These are phyloP conservation scores for Bos indicus DNA, from an alignment of 2,113 vertebrate genomes.

Conservation along the genomic window DNA sequence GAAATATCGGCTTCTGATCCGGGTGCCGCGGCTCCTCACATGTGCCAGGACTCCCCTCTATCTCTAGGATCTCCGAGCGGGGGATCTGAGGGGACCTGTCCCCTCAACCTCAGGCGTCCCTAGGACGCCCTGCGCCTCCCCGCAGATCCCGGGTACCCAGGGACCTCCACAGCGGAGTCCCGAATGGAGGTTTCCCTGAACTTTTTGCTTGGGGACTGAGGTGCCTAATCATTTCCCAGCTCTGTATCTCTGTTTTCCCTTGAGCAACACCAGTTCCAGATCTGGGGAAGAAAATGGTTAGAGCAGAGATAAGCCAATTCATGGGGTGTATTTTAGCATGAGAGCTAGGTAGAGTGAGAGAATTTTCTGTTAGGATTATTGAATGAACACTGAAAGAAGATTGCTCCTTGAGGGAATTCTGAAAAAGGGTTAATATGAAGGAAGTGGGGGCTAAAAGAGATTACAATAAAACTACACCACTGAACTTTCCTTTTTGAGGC, in stretches of 20 bases:
- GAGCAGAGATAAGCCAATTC: background rate
- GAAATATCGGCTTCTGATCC: accelerated
- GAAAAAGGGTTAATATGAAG: background rate
- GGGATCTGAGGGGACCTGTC: background rate
- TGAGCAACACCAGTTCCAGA: background rate
- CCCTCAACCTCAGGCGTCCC: background rate
- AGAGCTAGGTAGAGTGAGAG: background rate
- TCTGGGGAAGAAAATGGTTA: background rate
- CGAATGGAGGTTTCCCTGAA: background rate
- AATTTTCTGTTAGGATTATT: background rate
- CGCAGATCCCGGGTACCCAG: background rate
- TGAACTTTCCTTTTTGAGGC: background rate
- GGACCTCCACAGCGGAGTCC: background rate
- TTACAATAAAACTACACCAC: background rate
- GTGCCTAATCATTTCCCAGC: background rate
- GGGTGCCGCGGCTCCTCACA: accelerated
- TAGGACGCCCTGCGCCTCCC: accelerated
- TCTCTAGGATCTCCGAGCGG: background rate
- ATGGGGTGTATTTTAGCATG: background rate
- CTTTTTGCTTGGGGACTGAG: background rate
- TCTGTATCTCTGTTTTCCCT: background rate
- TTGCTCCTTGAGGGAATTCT: background rate
- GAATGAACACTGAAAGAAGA: background rate
- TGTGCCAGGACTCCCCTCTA: background rate
- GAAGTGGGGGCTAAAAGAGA: background rate